Evolutionary conservation across 2,113 vertebrate genomes (phyloP).

Genomic region (Vulpes ferrilata): DNA sequence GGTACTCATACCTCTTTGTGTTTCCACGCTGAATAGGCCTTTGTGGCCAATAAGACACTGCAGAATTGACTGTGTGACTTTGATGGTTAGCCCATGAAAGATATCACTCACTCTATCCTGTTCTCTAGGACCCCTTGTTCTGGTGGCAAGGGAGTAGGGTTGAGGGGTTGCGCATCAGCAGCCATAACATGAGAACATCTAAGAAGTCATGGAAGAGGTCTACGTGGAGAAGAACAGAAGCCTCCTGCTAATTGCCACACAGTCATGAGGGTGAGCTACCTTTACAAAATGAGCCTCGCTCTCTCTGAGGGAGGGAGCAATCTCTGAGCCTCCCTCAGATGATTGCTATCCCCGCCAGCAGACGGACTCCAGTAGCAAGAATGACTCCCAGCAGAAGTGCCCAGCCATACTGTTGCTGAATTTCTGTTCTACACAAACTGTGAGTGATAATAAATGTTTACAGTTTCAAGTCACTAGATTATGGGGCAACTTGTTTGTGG

Average conservation of each 20-base stretch:
- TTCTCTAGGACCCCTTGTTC: background rate
- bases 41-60: background rate
- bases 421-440: background rate
- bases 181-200: background rate
- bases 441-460: background rate
- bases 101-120: background rate
- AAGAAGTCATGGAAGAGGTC: background rate
- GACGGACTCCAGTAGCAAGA: background rate
- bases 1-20: background rate
- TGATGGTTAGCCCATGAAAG: background rate
- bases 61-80: background rate
- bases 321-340: background rate
- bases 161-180: background rate
- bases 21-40: background rate
- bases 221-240: background rate
- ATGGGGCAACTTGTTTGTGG: background rate
- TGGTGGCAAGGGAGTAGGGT: background rate
- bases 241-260: background rate
- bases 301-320: too few relatives aligned
- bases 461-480: background rate
- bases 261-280: background rate
- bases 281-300: background rate
- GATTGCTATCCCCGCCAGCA: rapidly evolving
- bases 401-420: background rate
- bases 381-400: background rate